These are phyloP conservation scores for Pheucticus melanocephalus DNA, from an alignment of 2,113 vertebrate genomes.

Conservation along the genomic window DNA sequence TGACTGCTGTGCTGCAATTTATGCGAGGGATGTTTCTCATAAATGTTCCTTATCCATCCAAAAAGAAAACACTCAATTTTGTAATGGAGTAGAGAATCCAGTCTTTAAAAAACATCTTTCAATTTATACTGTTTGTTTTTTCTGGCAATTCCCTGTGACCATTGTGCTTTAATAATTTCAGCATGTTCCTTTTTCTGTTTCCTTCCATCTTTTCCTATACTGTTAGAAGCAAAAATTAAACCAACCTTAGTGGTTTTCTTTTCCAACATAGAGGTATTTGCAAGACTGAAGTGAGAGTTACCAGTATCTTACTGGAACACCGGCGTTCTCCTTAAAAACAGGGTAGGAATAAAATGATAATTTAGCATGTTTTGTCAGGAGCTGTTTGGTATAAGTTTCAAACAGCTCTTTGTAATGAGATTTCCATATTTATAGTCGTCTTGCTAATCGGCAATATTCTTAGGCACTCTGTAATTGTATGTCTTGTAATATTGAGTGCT, in stretches of 20 bases:
- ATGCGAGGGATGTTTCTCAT: neutral
- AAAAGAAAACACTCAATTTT: neutral
- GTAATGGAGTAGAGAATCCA: neutral
- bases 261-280: neutral
- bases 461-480: conserved; percentile 11
- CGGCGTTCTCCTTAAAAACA: conserved; percentile 32
- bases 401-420: conserved; percentile 53
- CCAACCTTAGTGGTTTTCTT: neutral
- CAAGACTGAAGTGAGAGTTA: neutral
- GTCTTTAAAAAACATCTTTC: conserved; percentile 3
- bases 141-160: neutral
- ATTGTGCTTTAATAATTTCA: conserved; percentile 35
- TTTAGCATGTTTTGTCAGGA: conserved; percentile 4
- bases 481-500: neutral
- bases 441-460: neutral
- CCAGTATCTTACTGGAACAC: conserved; percentile 1
- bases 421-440: conserved; percentile 44
- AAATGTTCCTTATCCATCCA: neutral
- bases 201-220: neutral
- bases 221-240: neutral
- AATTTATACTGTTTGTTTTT: neutral
- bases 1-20: neutral
- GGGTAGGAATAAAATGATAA: conserved; percentile 14
- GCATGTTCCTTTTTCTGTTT: neutral
- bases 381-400: conserved; percentile 12